These are phyloP conservation scores for Actias luna DNA, from an alignment of 2,888 invertebrate genomes.

Conservation along the genomic window DNA sequence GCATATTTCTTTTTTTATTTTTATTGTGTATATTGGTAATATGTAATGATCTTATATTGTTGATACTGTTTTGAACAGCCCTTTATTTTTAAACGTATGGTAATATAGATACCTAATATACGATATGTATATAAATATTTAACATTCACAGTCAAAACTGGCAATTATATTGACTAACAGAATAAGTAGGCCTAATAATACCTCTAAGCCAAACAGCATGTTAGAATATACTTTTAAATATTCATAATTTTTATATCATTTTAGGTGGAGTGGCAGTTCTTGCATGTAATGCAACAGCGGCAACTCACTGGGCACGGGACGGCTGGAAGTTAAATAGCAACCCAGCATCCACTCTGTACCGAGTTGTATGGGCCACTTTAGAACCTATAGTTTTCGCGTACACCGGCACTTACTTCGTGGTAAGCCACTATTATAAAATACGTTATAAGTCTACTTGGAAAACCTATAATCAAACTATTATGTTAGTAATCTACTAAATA, in stretches of 20 bases:
- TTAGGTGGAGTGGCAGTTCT: slow-evolving; percentile 69
- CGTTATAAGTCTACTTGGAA: background rate
- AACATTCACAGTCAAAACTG: too few relatives aligned
- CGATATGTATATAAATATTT: too few relatives aligned
- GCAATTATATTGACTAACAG: too few relatives aligned
- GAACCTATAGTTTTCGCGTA: slow-evolving; percentile 70
- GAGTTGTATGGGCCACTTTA: slow-evolving; percentile 63
- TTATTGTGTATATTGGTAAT: too few relatives aligned
- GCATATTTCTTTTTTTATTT: too few relatives aligned
- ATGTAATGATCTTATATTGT: too few relatives aligned
- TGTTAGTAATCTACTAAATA: background rate
- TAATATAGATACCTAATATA: too few relatives aligned
- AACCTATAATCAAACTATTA: background rate
- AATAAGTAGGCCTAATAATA: too few relatives aligned
- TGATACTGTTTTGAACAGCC: too few relatives aligned
- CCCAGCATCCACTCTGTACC: slow-evolving; percentile 66
- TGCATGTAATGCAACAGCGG: slow-evolving; percentile 69
- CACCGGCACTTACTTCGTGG: slow-evolving; percentile 71
- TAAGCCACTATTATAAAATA: slow-evolving; percentile 29
- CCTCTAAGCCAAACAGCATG: too few relatives aligned
- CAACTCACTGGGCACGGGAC: slow-evolving; percentile 56
- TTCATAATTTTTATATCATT: slow-evolving; percentile 17
- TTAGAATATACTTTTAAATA: too few relatives aligned
- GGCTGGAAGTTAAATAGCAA: slow-evolving; percentile 70
- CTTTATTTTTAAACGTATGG: too few relatives aligned